Evolutionary conservation across 2,888 invertebrate species (phyloP), one percentile per base, ranked within the genome.

Genomic region (Macaria notata): DNA sequence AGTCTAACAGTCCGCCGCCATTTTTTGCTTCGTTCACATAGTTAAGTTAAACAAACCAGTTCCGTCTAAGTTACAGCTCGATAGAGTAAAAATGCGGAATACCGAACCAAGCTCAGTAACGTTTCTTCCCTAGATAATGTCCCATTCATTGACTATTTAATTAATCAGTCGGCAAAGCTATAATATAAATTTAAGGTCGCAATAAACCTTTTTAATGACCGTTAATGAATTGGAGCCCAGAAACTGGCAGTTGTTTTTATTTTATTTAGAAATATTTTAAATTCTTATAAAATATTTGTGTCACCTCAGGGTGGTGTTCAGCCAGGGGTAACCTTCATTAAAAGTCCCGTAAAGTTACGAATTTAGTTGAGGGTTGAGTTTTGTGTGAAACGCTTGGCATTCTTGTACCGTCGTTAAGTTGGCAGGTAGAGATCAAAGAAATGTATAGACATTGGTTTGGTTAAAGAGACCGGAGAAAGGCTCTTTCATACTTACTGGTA

Each of bases 201-300:
- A 78, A 85, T 88, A 88, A 88, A 86, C 72, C 71, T 83, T 81
- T 79, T 84, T 86, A 86, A 87, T 84, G 76, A 73, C 69, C 79
- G 67, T 78, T 86, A 90, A 89, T 90, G 87, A 88, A 90, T 89
- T 88, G 85, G 84, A 79, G 75, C 76, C 77, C 78, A 67, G 82
- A 81, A 81, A 81, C 89, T 88, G 88, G 88, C 89, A 89, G 83
- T 71, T 61, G 61, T 41, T 57, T 54, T 54, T 33, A 63, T 66
- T 67, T 72, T 69, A 63, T 62, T 72, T 78, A 69, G 71, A 79
- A 82, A 80, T 76, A 79, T 79, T 71, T 76, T 61, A 82, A 82
- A 83, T 84, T 79, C 81, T 74, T 75, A 72, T 75, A 78, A 80
- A 76, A 83, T 81, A 78, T 81, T 81, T 81, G 76, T 76, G 72